These are phyloP conservation scores for Pimephales promelas DNA, from an alignment of 2,113 vertebrate species.

Conservation along the genomic window DNA sequence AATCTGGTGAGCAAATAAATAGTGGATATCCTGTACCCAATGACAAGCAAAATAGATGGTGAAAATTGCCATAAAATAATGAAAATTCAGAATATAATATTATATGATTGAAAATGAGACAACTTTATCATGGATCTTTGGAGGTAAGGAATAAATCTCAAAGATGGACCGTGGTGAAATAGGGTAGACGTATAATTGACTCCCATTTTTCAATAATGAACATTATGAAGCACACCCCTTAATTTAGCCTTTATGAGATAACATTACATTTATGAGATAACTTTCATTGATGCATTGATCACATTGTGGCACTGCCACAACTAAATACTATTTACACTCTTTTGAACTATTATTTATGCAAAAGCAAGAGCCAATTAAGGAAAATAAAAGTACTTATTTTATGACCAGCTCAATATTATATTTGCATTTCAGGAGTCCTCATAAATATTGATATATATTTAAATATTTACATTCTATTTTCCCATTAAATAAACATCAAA, in stretches of 20 bases:
- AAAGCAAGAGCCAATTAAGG: conserved; percentile 18
- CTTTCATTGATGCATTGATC: background rate
- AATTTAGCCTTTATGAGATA: background rate
- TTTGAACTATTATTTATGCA: conserved; percentile 1
- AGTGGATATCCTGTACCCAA: background rate
- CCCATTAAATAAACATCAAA: background rate
- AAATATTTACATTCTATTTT: too few relatives aligned
- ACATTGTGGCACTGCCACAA: too few relatives aligned
- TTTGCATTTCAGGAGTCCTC: too few relatives aligned
- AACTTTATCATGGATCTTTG: background rate
- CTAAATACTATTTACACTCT: conserved; percentile 15
- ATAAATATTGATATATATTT: too few relatives aligned
- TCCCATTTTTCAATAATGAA: background rate
- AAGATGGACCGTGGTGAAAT: background rate
- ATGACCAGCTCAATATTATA: background rate
- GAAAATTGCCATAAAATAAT: background rate
- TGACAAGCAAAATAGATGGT: background rate
- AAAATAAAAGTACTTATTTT: background rate
- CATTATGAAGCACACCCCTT: background rate
- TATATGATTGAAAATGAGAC: background rate
- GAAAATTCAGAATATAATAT: background rate
- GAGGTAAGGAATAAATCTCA: background rate
- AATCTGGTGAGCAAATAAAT: background rate
- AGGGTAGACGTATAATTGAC: background rate
- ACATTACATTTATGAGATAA: background rate